Percentiles rank a stretch among this genome's conserved stretches.
Conservation (phyloP, 2,888 invertebrate genomes). For the Microctonus brassicae region DNA sequence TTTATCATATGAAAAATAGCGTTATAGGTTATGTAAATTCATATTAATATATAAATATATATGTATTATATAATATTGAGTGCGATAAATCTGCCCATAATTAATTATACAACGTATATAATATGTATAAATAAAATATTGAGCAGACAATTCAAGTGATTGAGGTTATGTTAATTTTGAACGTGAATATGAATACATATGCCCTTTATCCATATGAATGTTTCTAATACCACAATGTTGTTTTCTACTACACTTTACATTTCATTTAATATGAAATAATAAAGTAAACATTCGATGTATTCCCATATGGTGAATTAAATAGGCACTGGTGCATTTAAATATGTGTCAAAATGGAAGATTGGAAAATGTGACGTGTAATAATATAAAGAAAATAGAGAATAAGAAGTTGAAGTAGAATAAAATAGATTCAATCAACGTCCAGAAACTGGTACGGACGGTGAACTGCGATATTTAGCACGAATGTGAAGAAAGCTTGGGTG, state of each 20-base stretch:
- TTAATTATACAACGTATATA: slow-evolving; percentile 27
- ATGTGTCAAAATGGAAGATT: too few species aligned
- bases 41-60: neutral
- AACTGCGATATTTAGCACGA: slow-evolving; percentile 81
- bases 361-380: slow-evolving; percentile 4
- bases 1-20: slow-evolving; percentile 25
- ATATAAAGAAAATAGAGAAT: slow-evolving; percentile 27
- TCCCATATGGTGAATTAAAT: slow-evolving; percentile 9
- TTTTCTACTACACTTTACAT: neutral
- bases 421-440: slow-evolving; percentile 60
- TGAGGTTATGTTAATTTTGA: slow-evolving; percentile 42
- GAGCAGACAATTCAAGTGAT: slow-evolving; percentile 42
- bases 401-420: too few species aligned
- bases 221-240: neutral
- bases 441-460: slow-evolving; percentile 75
- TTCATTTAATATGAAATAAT: neutral
- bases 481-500: slow-evolving; percentile 75
- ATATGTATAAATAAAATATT: slow-evolving; percentile 32
- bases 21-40: neutral
- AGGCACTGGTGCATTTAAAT: slow-evolving; percentile 57
- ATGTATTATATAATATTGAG: slow-evolving; percentile 35
- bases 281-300: neutral
- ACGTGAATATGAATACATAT: neutral
- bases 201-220: neutral
- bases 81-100: slow-evolving; percentile 1